Evolutionary conservation across 2,888 invertebrate genomes (phyloP).

Genomic region (Catocala sponsa): DNA sequence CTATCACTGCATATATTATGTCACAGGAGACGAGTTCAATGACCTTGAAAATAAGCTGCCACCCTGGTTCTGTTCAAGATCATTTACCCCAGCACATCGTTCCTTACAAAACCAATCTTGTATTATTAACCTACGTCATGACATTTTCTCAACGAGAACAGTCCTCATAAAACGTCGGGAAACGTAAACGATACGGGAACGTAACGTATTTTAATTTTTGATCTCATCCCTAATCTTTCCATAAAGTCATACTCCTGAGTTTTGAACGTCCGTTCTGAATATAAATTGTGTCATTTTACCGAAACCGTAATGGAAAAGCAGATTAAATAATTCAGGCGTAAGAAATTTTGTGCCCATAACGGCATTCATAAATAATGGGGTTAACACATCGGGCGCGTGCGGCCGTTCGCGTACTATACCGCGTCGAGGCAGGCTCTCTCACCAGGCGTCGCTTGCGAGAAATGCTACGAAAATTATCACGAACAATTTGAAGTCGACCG

Average conservation of each 20-base stretch:
- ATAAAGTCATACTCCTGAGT: constrained; percentile 78
- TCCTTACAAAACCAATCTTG: constrained; percentile 17
- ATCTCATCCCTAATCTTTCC: constrained; percentile 75
- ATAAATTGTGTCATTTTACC: constrained; percentile 84
- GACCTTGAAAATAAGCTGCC: background rate
- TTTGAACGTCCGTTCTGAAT: constrained; percentile 74
- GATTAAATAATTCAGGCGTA: constrained; percentile 86
- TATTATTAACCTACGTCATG: constrained; percentile 33
- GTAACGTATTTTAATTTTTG: constrained; percentile 74
- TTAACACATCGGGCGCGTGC: constrained; percentile 71
- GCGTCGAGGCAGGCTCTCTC: constrained; percentile 31
- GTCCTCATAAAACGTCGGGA: constrained; percentile 33
- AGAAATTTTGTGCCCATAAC: constrained; percentile 85
- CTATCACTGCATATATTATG: no score
- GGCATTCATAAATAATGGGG: constrained; percentile 83
- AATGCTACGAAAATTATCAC: constrained; percentile 10
- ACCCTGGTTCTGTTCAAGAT: background rate
- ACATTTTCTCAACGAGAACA: constrained; percentile 27
- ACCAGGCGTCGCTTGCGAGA: constrained; percentile 20
- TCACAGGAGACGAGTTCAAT: no score
- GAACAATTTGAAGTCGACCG: constrained; percentile 12
- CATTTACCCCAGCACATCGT: background rate
- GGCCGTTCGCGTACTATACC: constrained; percentile 54
- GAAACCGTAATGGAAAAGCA: constrained; percentile 86
- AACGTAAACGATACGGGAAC: constrained; percentile 37